phyloP scores from a whole-genome alignment of 1,140 invertebrate species.

The Scaptomyza montana region DNA sequence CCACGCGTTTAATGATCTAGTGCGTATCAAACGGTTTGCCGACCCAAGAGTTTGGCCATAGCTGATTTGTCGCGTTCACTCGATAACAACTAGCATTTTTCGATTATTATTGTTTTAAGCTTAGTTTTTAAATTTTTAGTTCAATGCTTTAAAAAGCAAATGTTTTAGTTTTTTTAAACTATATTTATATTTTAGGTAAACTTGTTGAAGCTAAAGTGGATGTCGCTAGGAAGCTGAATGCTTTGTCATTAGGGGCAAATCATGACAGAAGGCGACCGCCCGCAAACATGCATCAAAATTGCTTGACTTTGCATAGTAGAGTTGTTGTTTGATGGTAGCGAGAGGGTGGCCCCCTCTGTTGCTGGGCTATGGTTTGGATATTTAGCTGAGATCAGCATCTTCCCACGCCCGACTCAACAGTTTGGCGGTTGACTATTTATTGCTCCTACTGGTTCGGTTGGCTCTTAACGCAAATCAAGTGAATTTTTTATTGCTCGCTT shows the following conservation, averaged over 20 bases:
- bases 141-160: no score
- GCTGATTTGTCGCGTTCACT: no score
- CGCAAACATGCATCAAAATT: conserved; percentile 21
- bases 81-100: no score
- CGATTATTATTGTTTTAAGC: no score
- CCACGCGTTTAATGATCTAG: no score
- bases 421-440: background rate
- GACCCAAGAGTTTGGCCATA: no score
- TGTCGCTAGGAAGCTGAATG: conserved; percentile 37
- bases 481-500: no score
- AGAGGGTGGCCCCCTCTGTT: background rate
- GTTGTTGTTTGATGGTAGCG: conserved; percentile 47
- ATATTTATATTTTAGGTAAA: background rate
- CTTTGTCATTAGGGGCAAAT: conserved; percentile 62
- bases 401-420: conserved; percentile 58
- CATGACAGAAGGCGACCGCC: conserved; percentile 47
- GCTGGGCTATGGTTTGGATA: conserved; percentile 19
- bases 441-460: background rate
- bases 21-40: no score
- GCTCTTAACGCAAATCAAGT: conserved; percentile 57
- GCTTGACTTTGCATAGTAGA: conserved; percentile 69
- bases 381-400: conserved; percentile 27
- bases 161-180: no score
- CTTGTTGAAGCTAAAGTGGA: conserved; percentile 7
- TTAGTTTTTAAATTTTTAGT: no score